These are phyloP conservation scores for Melanotaenia trifasciata DNA, from an alignment of 2,797 vertebrate species.

Conservation along the genomic window DNA sequence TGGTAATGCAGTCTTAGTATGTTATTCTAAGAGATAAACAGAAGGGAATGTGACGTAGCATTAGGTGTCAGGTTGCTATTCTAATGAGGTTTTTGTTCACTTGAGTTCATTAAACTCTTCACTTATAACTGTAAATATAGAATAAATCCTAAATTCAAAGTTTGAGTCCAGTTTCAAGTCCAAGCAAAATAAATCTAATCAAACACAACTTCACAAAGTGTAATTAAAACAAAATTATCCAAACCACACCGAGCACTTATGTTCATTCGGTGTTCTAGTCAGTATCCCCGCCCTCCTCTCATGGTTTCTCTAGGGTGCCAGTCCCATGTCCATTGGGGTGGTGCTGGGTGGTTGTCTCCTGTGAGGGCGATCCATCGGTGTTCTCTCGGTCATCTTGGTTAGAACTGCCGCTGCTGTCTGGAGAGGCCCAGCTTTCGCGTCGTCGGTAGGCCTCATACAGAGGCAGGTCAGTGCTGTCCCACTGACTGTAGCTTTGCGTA, in stretches of 20 bases:
- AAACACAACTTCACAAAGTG: slow-evolving; percentile 4
- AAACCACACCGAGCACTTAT: slow-evolving; percentile 8
- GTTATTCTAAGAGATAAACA: background rate
- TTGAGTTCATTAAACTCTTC: background rate
- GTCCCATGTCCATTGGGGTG: slow-evolving; percentile 88
- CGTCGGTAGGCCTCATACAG: slow-evolving; percentile 94
- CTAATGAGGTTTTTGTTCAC: background rate
- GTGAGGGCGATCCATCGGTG: slow-evolving; percentile 74
- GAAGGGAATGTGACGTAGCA: background rate
- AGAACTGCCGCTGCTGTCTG: slow-evolving; percentile 82
- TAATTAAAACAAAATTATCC: slow-evolving; percentile 17
- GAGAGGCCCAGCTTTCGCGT: slow-evolving; percentile 87
- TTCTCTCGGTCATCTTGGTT: slow-evolving; percentile 73
- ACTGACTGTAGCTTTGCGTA: slow-evolving; percentile 95
- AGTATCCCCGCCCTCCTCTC: slow-evolving; percentile 50
- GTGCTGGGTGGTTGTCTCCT: slow-evolving; percentile 81
- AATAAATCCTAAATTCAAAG: background rate
- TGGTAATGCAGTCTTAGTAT: background rate
- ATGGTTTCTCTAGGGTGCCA: slow-evolving; percentile 83
- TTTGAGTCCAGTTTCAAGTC: slow-evolving; percentile 6
- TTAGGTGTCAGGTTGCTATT: background rate
- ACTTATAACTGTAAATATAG: background rate
- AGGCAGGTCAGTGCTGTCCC: slow-evolving; percentile 92
- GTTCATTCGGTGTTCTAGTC: background rate
- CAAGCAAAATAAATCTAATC: background rate